Base-by-base conservation (phyloP, 2,888 invertebrate genomes). In the Pammene fasciana region DNA sequence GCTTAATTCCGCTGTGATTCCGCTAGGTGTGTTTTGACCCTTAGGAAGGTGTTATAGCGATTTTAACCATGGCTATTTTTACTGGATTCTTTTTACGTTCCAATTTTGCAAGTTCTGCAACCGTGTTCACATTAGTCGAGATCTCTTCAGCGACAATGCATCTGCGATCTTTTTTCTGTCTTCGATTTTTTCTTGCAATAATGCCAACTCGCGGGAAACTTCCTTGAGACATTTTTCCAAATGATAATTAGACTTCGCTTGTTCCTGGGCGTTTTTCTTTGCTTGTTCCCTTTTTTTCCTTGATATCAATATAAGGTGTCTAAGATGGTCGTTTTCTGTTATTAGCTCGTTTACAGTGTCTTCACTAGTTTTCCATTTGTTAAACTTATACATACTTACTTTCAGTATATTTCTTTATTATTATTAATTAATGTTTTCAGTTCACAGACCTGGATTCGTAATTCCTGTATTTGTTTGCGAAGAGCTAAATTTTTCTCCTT, bases 221-320 rank as follows among this genome's bases (percentile, higher is more conserved):
- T 85, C 80, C n/a, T 72, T 65, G 5, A 89, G 78, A 68, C 79
- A 73, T 46, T 85, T 86, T 74, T 86, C 81, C 43, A 90, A 77
- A 72, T 80, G 82, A 71, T 76, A 86, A 68, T 92, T 91, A 0
- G 81, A 77, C 76, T 90, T 88, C 0, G 89, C 87, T 36, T 89
- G 72, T 18, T 50, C 77, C 41, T 77, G 74, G 0, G 90, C 87
- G 16, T 82, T 80, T 1, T 71, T 71, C 14, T 84, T 82, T 0
- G 91, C 91, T 75, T 90, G 87, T 0, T 73, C 71, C 41, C 86
- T 79, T 75, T 85, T 85, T 16, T 75, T 76, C 74, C 79, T 84
- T 0, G 89, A 80, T 26, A 76, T 36, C 2, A 60, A 9, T 14
- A 91, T 86, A 36, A 84, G 77, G 9, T 77, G 72, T 70, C 73